Percentiles rank a stretch among this genome's conserved stretches.
Evolutionary conservation across 1,140 invertebrate species (phyloP).

Genomic region (Hycleus cichorii): DNA sequence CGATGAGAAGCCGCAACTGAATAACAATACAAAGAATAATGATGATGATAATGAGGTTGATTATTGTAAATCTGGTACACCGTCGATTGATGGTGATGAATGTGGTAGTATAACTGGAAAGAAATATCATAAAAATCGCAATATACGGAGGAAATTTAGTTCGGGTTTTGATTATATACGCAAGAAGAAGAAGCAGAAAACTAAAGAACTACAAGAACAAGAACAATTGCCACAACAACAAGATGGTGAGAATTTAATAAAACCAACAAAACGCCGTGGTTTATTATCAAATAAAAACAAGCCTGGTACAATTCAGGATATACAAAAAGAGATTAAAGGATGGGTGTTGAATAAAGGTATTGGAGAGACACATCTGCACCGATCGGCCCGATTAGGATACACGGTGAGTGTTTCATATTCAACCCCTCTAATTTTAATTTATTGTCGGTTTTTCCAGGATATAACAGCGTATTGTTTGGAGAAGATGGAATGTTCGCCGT

Average conservation of each 20-base stretch:
- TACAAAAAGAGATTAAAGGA: slow-evolving; percentile 77
- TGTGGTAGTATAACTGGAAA: slow-evolving; percentile 30
- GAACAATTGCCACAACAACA: slow-evolving; percentile 41
- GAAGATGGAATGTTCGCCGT: slow-evolving; percentile 70
- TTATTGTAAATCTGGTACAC: slow-evolving; percentile 32
- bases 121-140: slow-evolving; percentile 43
- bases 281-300: slow-evolving; percentile 42
- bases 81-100: slow-evolving; percentile 36
- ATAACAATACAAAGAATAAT: slow-evolving; percentile 6
- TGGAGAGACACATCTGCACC: slow-evolving; percentile 84
- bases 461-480: slow-evolving; percentile 85
- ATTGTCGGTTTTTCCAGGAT: slow-evolving; percentile 53
- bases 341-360: slow-evolving; percentile 91
- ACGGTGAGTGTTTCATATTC: slow-evolving; percentile 53
- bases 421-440: not conserved
- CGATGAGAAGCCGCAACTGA: slow-evolving; percentile 32
- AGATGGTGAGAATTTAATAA: slow-evolving; percentile 3
- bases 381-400: slow-evolving; percentile 80
- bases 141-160: slow-evolving; percentile 54
- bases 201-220: slow-evolving; percentile 45
- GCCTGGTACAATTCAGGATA: slow-evolving; percentile 64
- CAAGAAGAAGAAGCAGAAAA: slow-evolving; percentile 68
- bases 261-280: slow-evolving; percentile 27
- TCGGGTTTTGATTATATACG: slow-evolving; percentile 83
- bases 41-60: slow-evolving; percentile 14